phyloP scores from a whole-genome alignment of 2,888 invertebrate species.

The Drosophila formosana region DNA sequence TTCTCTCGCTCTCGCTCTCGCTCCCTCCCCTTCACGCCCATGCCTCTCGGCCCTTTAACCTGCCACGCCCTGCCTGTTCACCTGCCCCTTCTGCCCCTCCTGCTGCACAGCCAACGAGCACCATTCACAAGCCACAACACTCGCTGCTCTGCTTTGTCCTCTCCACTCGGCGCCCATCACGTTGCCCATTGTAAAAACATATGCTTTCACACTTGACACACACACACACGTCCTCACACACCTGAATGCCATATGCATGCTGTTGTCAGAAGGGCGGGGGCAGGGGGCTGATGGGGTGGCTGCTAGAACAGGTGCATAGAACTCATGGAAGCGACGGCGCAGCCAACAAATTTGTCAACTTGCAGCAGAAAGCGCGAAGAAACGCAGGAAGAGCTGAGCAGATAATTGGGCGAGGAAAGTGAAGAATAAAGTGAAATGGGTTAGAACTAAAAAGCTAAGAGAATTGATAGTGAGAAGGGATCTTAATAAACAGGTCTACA shows the following conservation, averaged over 20 bases:
- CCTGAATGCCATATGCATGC: background rate
- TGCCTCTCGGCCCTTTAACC: background rate
- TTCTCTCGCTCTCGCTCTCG: background rate
- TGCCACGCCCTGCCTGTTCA: background rate
- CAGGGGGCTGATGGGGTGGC: background rate
- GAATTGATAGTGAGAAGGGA: too few species aligned
- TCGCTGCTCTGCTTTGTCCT: constrained; percentile 31
- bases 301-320: constrained; percentile 42
- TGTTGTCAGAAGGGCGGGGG: background rate
- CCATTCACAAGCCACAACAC: constrained; percentile 58
- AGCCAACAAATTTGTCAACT: constrained; percentile 51
- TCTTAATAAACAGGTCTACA: too few species aligned
- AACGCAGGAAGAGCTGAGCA: background rate
- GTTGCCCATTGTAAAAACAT: constrained; percentile 72
- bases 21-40: background rate
- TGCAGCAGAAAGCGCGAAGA: background rate
- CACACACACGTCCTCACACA: constrained; percentile 10
- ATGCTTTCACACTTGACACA: constrained; percentile 73
- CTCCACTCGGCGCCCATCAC: constrained; percentile 34
- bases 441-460: too few species aligned
- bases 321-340: constrained; percentile 12
- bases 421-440: too few species aligned
- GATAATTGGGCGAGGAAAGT: too few species aligned
- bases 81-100: background rate
- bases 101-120: constrained; percentile 25